Percentiles rank a stretch among this genome's conserved stretches.
phyloP scores from a whole-genome alignment of 2,888 invertebrate species.

The Osmoderma eremita region DNA sequence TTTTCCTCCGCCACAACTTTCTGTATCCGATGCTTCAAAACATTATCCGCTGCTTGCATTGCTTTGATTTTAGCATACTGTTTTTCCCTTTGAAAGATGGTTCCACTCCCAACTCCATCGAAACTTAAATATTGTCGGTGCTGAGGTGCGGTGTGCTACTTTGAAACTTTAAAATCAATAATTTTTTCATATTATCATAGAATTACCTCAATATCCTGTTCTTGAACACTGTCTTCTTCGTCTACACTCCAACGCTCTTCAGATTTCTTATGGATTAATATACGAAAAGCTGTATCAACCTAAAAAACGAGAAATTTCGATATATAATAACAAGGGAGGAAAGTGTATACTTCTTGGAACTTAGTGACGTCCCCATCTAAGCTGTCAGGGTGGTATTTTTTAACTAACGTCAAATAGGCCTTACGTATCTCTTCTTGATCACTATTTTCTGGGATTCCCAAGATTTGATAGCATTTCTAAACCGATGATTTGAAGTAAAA shows the following conservation, averaged over 20 bases:
- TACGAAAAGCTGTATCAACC: constrained; percentile 80
- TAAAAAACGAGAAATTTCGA: constrained; percentile 48
- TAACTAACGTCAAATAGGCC: constrained; percentile 80
- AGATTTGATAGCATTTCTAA: constrained; percentile 75
- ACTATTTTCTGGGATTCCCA: constrained; percentile 74
- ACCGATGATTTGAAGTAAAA: constrained; percentile 45
- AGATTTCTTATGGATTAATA: constrained; percentile 74
- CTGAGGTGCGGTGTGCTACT: constrained; percentile 87
- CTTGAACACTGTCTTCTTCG: constrained; percentile 64
- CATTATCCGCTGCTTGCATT: constrained; percentile 75
- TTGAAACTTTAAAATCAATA: constrained; percentile 50
- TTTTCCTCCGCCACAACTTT: constrained; percentile 71
- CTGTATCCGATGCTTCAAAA: constrained; percentile 70
- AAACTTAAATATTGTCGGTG: constrained; percentile 85
- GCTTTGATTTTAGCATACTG: constrained; percentile 78
- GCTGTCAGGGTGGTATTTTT: constrained; percentile 87
- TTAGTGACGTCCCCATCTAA: constrained; percentile 78
- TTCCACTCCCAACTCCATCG: constrained; percentile 83
- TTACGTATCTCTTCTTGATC: constrained; percentile 77
- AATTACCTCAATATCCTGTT: constrained; percentile 72
- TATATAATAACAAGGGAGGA: not conserved
- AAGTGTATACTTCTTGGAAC: constrained; percentile 72
- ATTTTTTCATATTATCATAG: too few species aligned
- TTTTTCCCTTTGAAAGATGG: constrained; percentile 80
- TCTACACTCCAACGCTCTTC: constrained; percentile 68